Percentiles rank a stretch among this genome's conserved stretches.
Evolutionary conservation across 2,113 vertebrate species (phyloP).

Genomic region (Crotophaga sulcirostris): DNA sequence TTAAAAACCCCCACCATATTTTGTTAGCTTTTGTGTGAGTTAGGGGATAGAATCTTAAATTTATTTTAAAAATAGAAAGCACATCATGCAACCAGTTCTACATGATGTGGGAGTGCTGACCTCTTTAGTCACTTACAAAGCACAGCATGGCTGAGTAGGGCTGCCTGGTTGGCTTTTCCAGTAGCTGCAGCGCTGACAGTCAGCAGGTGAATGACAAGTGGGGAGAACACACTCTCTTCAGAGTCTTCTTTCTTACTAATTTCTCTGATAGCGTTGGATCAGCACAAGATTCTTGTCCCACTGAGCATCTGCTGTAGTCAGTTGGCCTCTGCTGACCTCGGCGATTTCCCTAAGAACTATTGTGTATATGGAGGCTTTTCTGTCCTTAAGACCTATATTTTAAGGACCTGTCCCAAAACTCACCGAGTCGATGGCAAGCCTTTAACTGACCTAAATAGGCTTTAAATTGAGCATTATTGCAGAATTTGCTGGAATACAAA

Average conservation of each 20-base stretch:
- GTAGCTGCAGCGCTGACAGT: fast-evolving
- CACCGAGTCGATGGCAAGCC: neutral
- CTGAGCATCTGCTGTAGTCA: slow-evolving; percentile 60
- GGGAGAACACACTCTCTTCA: neutral
- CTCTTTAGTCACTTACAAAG: neutral
- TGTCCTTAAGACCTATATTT: neutral
- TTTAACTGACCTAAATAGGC: neutral
- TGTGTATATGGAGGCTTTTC: neutral
- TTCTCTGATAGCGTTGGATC: slow-evolving; percentile 47
- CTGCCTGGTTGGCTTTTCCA: neutral
- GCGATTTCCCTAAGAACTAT: slow-evolving; percentile 41
- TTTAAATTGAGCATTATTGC: slow-evolving; percentile 2
- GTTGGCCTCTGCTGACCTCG: slow-evolving; percentile 35
- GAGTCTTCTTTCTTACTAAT: neutral
- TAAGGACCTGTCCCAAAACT: neutral
- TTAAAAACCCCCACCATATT: neutral
- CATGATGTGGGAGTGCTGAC: neutral
- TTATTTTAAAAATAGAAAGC: neutral
- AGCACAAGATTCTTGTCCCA: slow-evolving; percentile 27
- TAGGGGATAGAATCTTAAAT: neutral
- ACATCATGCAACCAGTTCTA: neutral
- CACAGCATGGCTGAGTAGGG: neutral
- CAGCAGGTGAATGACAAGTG: neutral
- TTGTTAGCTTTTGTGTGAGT: slow-evolving; percentile 30
- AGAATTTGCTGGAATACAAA: neutral